A percentile compares a stretch with the other conserved stretches of the same genome.
phyloP scores from a whole-genome alignment of 2,888 invertebrate species.

The Norana najaformis region DNA sequence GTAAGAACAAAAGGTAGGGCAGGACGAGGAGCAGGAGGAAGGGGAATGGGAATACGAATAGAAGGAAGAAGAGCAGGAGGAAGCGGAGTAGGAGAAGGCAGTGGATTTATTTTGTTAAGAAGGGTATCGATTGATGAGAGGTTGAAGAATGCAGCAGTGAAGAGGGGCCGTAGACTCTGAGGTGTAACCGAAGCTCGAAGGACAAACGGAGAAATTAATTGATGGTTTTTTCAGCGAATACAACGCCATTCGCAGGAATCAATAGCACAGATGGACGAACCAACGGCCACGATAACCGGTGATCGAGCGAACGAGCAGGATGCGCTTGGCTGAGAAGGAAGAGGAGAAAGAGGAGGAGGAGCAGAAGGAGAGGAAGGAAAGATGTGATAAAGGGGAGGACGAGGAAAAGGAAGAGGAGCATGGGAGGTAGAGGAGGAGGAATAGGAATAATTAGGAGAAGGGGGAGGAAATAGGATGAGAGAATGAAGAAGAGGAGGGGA shows the following conservation, averaged over 20 bases:
- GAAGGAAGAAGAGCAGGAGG: not conserved
- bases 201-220: constrained; percentile 13
- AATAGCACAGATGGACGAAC: not conserved
- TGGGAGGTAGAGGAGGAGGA: no score
- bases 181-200: not conserved
- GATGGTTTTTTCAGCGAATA: not conserved
- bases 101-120: not conserved
- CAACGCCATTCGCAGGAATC: not conserved
- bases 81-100: not conserved
- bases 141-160: not conserved
- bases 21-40: not conserved
- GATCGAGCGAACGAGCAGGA: not conserved
- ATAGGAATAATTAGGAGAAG: not conserved
- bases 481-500: not conserved
- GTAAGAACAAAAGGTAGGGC: no score
- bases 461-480: not conserved
- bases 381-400: no score
- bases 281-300: not conserved
- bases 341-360: not conserved
- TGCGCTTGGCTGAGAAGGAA: not conserved
- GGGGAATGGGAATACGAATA: not conserved
- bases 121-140: not conserved
- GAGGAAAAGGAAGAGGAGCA: not conserved
- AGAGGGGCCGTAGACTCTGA: not conserved
- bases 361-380: not conserved